phyloP scores from a whole-genome alignment of 2,797 vertebrate species.

The Odontamblyopus lacepedii region DNA sequence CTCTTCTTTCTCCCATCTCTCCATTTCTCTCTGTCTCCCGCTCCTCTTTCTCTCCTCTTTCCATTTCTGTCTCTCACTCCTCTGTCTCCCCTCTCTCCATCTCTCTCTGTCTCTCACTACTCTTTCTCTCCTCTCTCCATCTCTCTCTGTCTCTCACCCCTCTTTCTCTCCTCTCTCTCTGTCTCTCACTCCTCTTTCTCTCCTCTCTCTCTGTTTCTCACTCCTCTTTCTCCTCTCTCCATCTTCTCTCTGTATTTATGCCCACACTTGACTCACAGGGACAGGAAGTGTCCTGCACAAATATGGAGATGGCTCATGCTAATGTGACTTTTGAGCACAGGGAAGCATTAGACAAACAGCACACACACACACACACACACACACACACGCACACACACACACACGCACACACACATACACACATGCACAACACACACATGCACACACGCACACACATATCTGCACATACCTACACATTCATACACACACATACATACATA shows the following conservation, averaged over 20 bases:
- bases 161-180: neutral
- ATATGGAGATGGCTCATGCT: slow-evolving; percentile 65
- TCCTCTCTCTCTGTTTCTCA: neutral
- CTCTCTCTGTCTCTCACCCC: neutral
- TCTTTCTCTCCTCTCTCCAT: neutral
- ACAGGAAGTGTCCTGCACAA: slow-evolving; percentile 41
- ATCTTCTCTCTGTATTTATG: slow-evolving; percentile 34
- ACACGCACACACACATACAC: no score
- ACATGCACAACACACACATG: no score
- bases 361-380: neutral
- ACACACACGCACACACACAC: no score
- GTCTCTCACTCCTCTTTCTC: neutral
- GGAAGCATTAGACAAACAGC: neutral
- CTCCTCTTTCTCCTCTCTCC: neutral
- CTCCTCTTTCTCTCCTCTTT: no score
- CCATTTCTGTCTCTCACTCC: neutral
- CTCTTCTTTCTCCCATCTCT: neutral
- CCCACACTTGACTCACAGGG: slow-evolving; percentile 52
- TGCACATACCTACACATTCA: no score
- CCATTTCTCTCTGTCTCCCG: neutral
- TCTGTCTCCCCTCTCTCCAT: neutral
- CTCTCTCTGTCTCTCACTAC: neutral
- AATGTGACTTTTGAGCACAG: slow-evolving; percentile 64
- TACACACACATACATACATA: no score
- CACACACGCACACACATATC: no score